Conservation (phyloP, 2,888 invertebrate species). For the Drosophila pullipes region DNA sequence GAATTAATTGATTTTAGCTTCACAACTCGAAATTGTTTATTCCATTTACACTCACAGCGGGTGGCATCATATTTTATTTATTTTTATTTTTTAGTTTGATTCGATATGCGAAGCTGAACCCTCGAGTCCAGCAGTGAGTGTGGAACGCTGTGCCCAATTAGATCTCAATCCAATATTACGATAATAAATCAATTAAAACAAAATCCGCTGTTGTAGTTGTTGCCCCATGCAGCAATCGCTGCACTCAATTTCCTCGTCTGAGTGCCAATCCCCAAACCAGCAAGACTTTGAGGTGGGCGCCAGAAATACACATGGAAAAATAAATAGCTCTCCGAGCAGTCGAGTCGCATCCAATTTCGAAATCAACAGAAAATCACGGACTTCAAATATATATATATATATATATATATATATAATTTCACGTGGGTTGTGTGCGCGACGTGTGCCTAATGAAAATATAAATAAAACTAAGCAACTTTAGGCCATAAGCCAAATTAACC, state of each 20-base stretch:
- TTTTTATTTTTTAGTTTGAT: constrained; percentile 8
- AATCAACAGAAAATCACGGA: constrained; percentile 40
- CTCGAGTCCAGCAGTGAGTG: constrained; percentile 27
- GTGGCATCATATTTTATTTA: constrained; percentile 20
- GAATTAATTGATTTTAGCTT: constrained; percentile 47
- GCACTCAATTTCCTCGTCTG: constrained; percentile 53
- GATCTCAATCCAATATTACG: constrained; percentile 62
- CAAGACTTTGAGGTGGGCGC: constrained; percentile 60
- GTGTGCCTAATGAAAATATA: constrained; percentile 39
- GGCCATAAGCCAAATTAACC: constrained; percentile 46
- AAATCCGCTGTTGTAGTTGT: constrained; percentile 39
- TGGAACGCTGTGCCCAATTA: constrained; percentile 45
- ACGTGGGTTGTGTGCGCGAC: constrained; percentile 49
- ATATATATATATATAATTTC: constrained; percentile 36
- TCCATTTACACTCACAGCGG: constrained; percentile 45
- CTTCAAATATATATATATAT: constrained; percentile 5
- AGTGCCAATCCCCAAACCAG: constrained; percentile 55
- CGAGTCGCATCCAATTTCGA: constrained; percentile 70
- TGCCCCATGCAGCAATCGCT: constrained; percentile 50
- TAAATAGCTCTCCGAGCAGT: constrained; percentile 40
- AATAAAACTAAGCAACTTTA: constrained; percentile 20
- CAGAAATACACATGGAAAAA: constrained; percentile 7
- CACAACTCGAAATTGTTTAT: constrained; percentile 23
- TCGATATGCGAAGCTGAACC: constrained; percentile 32
- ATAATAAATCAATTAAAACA: constrained; percentile 73